These are phyloP conservation scores for Myopa testacea DNA, from an alignment of 2,888 invertebrate genomes.

Conservation along the genomic window DNA sequence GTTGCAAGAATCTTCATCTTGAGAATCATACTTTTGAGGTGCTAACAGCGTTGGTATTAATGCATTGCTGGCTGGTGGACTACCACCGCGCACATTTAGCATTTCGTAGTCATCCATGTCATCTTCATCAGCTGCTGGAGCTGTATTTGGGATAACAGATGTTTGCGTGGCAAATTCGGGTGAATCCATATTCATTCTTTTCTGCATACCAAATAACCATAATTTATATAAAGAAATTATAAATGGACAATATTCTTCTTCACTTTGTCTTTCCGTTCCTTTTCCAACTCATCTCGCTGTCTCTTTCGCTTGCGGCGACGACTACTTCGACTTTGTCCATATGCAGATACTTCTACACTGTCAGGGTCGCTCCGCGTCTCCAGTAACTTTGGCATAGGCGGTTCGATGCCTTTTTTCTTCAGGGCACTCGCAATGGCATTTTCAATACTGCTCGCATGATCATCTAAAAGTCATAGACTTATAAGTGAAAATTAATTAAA, in stretches of 20 bases:
- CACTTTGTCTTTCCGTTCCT: slow-evolving; percentile 57
- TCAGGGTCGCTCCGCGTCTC: slow-evolving; percentile 71
- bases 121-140: slow-evolving; percentile 68
- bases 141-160: neutral
- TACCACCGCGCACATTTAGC: slow-evolving; percentile 83
- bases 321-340: slow-evolving; percentile 59
- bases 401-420: slow-evolving; percentile 74
- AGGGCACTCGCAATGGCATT: slow-evolving; percentile 82
- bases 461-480: slow-evolving; percentile 69
- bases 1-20: slow-evolving; percentile 71
- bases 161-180: slow-evolving; percentile 40
- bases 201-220: slow-evolving; percentile 17
- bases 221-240: neutral
- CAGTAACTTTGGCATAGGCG: slow-evolving; percentile 59
- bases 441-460: slow-evolving; percentile 83
- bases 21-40: slow-evolving; percentile 70
- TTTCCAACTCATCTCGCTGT: slow-evolving; percentile 62
- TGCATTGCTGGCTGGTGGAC: slow-evolving; percentile 69
- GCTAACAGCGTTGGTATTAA: slow-evolving; percentile 54
- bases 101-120: slow-evolving; percentile 81
- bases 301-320: slow-evolving; percentile 64
- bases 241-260: slow-evolving; percentile 8
- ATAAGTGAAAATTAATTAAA: neutral
- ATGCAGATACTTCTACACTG: slow-evolving; percentile 67
- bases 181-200: slow-evolving; percentile 49